phyloP scores from a whole-genome alignment of 2,797 vertebrate genomes.

The Mormyrus proboscirostris region DNA sequence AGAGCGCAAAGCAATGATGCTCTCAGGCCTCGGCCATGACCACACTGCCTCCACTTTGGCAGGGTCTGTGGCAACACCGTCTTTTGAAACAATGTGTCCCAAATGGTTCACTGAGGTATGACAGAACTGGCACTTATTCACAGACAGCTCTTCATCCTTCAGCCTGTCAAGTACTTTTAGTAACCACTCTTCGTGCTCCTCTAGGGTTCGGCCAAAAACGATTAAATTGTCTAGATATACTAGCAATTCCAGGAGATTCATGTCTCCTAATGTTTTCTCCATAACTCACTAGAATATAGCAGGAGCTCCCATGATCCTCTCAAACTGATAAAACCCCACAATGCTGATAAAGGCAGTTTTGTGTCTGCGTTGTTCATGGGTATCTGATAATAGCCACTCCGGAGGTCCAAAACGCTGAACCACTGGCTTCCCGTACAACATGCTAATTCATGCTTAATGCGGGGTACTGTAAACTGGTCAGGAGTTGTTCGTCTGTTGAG shows the following conservation, averaged over 20 bases:
- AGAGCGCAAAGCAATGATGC: background rate
- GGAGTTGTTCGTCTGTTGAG: too few relatives aligned
- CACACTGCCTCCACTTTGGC: background rate
- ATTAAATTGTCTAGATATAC: constrained; percentile 3
- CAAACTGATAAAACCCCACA: background rate
- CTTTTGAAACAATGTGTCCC: constrained; percentile 4
- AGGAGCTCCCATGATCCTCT: constrained; percentile 11
- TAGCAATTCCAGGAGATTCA: background rate
- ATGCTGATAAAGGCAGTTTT: background rate
- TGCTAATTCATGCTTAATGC: background rate
- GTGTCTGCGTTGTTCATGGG: background rate
- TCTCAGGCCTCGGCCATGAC: background rate
- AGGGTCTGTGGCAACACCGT: background rate
- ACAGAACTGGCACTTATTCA: constrained; percentile 19
- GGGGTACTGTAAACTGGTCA: background rate
- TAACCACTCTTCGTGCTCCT: background rate
- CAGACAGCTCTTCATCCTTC: constrained; percentile 1
- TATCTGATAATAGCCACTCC: background rate
- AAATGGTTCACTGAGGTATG: background rate
- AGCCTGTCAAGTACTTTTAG: constrained; percentile 12
- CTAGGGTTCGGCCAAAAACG: background rate
- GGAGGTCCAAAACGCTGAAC: background rate
- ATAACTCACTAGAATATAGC: background rate
- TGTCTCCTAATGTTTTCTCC: constrained; percentile 1
- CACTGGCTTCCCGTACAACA: background rate